Evolutionary conservation across 2,113 vertebrate genomes (phyloP).

Genomic region (Hucho hucho): DNA sequence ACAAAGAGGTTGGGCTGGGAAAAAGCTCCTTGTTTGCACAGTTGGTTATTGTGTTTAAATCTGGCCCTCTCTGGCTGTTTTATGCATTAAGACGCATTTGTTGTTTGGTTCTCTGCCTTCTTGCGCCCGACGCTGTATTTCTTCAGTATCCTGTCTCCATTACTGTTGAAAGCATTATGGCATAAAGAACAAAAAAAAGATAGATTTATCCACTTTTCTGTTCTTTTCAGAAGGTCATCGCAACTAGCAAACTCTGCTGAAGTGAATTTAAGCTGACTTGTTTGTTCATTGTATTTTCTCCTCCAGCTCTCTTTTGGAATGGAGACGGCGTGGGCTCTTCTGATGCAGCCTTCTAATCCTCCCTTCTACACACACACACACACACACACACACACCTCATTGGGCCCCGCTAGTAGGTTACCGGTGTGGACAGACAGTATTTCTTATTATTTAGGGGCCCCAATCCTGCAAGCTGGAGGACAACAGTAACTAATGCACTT

Average conservation of each 20-base stretch:
- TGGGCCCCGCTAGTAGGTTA: not conserved
- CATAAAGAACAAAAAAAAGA: conserved; percentile 28
- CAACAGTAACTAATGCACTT: conserved; percentile 37
- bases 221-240: conserved; percentile 31
- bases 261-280: conserved; percentile 41
- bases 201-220: conserved; percentile 45
- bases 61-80: conserved; percentile 50
- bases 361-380: not conserved
- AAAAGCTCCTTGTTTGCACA: conserved; percentile 35
- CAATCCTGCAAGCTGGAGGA: conserved; percentile 31
- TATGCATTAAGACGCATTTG: conserved; percentile 52
- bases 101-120: conserved; percentile 50
- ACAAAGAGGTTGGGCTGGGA: conserved; percentile 7
- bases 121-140: conserved; percentile 57
- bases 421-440: conserved; percentile 6
- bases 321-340: not conserved
- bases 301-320: conserved; percentile 1
- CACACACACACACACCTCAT: no score
- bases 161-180: conserved; percentile 58
- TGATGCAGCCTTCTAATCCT: not conserved
- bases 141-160: conserved; percentile 52
- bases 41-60: conserved; percentile 53
- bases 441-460: conserved; percentile 36
- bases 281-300: conserved; percentile 27
- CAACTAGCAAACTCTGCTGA: conserved; percentile 46